phyloP scores from a whole-genome alignment of 2,888 invertebrate species.

The Epirrhoe alternata region DNA sequence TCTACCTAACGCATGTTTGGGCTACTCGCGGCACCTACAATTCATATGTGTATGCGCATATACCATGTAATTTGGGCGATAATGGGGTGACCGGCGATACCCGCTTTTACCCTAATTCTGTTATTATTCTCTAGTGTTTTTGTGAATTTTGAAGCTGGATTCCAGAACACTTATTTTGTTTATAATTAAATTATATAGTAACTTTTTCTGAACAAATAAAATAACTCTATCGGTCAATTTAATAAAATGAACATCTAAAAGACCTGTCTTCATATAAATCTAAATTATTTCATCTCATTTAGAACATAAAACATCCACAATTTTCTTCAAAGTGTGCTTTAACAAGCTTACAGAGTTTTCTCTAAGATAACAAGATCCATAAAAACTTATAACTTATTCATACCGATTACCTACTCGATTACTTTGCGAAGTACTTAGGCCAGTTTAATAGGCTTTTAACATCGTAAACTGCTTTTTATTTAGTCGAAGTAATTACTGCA shows the following conservation, averaged over 20 bases:
- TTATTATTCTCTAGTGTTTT: too few relatives aligned
- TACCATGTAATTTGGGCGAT: too few relatives aligned
- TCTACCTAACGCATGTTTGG: too few relatives aligned
- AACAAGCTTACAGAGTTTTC: constrained; percentile 5
- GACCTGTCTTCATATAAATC: neutral
- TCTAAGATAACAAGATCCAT: constrained; percentile 19
- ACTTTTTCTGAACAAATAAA: too few relatives aligned
- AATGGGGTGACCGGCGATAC: too few relatives aligned
- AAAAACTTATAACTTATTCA: constrained; percentile 28
- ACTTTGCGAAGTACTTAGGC: constrained; percentile 4
- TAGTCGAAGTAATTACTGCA: neutral
- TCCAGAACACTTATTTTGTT: too few relatives aligned
- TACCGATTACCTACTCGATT: constrained; percentile 19
- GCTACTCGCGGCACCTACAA: too few relatives aligned
- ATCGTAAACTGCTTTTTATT: constrained; percentile 5
- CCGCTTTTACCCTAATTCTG: too few relatives aligned
- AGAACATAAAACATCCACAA: constrained; percentile 4
- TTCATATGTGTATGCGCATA: too few relatives aligned
- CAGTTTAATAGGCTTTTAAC: constrained; percentile 12
- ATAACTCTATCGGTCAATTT: too few relatives aligned
- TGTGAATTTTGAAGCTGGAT: too few relatives aligned
- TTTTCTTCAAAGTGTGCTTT: neutral
- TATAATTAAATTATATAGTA: too few relatives aligned
- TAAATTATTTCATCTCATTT: neutral
- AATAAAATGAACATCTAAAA: neutral